A percentile compares a stretch with the other conserved stretches of the same genome.
phyloP scores from a whole-genome alignment of 1,140 invertebrate species.

The Colletes latitarsis region DNA sequence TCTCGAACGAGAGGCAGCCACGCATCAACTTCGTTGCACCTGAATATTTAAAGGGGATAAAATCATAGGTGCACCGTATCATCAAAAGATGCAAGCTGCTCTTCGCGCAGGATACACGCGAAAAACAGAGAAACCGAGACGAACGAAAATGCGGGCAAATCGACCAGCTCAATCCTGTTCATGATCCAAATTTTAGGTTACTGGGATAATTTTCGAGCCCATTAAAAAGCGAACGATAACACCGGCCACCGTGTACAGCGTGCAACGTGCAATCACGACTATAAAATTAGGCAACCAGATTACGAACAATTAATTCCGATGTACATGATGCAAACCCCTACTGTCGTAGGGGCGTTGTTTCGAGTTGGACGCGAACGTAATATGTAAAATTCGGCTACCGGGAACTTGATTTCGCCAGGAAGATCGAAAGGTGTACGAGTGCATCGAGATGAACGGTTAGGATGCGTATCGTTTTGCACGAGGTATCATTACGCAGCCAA shows the following conservation, averaged over 20 bases:
- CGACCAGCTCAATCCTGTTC: neutral
- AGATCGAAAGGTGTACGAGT: slow-evolving; percentile 8
- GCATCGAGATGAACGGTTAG: neutral
- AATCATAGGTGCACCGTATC: slow-evolving; percentile 30
- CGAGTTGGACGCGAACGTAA: slow-evolving; percentile 32
- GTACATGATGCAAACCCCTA: slow-evolving; percentile 33
- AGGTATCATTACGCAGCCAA: slow-evolving; percentile 22
- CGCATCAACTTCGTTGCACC: neutral
- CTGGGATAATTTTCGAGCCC: neutral
- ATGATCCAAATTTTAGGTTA: slow-evolving; percentile 30
- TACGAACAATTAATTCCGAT: slow-evolving; percentile 47
- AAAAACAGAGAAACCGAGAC: neutral
- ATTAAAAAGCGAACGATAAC: slow-evolving; percentile 27
- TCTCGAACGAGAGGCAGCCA: neutral
- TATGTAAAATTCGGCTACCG: slow-evolving; percentile 57
- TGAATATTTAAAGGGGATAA: slow-evolving; percentile 12
- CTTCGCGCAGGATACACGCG: neutral
- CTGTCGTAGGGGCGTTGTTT: slow-evolving; percentile 7
- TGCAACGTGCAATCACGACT: slow-evolving; percentile 13
- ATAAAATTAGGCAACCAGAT: slow-evolving; percentile 55
- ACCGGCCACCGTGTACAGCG: neutral
- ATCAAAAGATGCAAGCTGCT: slow-evolving; percentile 14
- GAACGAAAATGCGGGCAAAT: neutral
- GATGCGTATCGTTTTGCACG: slow-evolving; percentile 7
- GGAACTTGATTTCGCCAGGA: slow-evolving; percentile 13